Evolutionary conservation across 2,797 vertebrate species (phyloP).

Genomic region (Alfaro cultratus): DNA sequence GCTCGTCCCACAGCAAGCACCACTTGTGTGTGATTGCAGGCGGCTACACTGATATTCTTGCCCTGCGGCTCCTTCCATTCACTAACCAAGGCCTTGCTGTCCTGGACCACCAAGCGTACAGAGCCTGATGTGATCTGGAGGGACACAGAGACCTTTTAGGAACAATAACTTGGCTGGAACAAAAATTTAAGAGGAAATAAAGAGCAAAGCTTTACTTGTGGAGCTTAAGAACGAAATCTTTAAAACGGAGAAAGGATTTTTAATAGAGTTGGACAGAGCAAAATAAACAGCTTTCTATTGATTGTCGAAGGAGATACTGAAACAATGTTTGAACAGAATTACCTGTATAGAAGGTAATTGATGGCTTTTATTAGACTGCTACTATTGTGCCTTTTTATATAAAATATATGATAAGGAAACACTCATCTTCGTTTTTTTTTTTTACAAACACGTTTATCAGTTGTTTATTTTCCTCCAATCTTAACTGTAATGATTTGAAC

Average conservation of each 20-base stretch:
- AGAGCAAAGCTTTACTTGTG: background rate
- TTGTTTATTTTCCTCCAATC: constrained; percentile 14
- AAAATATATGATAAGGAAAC: background rate
- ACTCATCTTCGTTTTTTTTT: too few relatives aligned
- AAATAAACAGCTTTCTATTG: background rate
- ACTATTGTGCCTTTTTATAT: too few relatives aligned
- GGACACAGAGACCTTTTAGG: constrained; percentile 21
- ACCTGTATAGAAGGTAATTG: background rate
- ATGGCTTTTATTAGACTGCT: background rate
- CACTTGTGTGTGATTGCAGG: constrained; percentile 96
- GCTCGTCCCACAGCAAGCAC: constrained; percentile 95
- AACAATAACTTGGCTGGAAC: constrained; percentile 1
- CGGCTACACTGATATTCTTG: constrained; percentile 97
- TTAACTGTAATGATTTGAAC: constrained; percentile 14
- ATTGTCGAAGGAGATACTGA: background rate
- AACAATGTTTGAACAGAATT: background rate
- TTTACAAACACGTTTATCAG: background rate
- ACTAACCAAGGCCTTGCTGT: constrained; percentile 93
- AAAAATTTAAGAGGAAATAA: background rate
- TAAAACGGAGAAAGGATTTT: background rate
- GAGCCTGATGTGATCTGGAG: constrained; percentile 95
- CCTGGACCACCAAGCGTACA: constrained; percentile 93
- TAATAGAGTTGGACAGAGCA: background rate
- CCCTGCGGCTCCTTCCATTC: constrained; percentile 99
- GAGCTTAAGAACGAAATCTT: background rate